phyloP scores from a whole-genome alignment of 2,113 vertebrate species.

The Actinemys pallida region DNA sequence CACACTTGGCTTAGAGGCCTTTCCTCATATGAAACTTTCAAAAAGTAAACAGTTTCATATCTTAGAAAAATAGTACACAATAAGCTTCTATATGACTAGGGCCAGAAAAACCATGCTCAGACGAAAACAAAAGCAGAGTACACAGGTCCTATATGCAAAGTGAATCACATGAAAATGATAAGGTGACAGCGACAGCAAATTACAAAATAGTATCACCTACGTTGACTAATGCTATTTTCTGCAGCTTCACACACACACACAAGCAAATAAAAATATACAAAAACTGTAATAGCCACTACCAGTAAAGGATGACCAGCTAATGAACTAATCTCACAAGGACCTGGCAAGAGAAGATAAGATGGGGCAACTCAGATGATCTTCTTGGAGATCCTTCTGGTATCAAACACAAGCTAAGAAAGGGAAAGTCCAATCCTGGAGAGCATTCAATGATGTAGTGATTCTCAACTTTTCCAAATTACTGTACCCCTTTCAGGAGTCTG shows the following conservation, averaged over 20 bases:
- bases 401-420: not conserved
- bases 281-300: not conserved
- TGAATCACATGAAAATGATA: fast-evolving
- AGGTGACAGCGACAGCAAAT: not conserved
- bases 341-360: not conserved
- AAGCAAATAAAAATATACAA: not conserved
- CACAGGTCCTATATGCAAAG: not conserved
- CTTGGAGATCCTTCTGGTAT: not conserved
- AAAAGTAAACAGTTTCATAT: not conserved
- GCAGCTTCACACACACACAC: not conserved
- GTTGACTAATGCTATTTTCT: not conserved
- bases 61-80: not conserved
- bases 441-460: not conserved
- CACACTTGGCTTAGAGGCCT: not conserved
- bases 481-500: too few species aligned
- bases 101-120: fast-evolving
- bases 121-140: fast-evolving
- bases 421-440: not conserved
- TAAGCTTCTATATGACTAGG: not conserved
- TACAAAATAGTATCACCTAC: not conserved
- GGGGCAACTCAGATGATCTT: not conserved
- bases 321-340: not conserved
- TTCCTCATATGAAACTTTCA: not conserved
- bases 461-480: too few species aligned
- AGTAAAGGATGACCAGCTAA: not conserved